Evolutionary conservation across 2,113 vertebrate genomes (phyloP), one percentile per base, ranked within the genome.

Genomic region (Dicaeum eximium): DNA sequence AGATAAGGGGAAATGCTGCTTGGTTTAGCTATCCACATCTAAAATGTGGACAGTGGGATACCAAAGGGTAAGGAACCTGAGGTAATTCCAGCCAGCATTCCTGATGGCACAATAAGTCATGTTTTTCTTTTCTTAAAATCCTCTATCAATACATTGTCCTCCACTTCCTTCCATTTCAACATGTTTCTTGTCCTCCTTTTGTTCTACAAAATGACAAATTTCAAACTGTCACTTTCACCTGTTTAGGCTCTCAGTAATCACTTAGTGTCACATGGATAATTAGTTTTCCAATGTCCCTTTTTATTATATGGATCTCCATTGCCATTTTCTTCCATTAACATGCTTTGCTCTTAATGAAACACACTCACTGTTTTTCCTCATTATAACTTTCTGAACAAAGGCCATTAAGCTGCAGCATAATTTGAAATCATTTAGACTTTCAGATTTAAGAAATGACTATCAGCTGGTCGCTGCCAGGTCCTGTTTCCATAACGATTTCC

Each of bases 381-480:
- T 4, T 33, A 35, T 28, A 54, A 45, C 71, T 58, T 82, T 82
- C 88, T 54, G 64, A 83, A 73, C n/a, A 69, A 70, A 82, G 44
- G 51, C 64, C 61, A 64, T 30, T 70, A 94, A 69, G 71, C n/a
- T 42, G 71, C 27, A n/a, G 38, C 9, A 19, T 38, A 78, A 93
- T 80, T 91, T 74, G 69, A 92, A 92, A 62, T 66, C 5, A 33
- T 72, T 84, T 33, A 67, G 58, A 50, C 38, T 73, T 50, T 45
- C 20, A 57, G 37, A 79, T 92, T 92, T 92, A 67, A 86, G 72
- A 66, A 80, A 65, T 78, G 89, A 94, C 92, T 97, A 94, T 82
- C 89, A 88, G 83, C 88, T 96, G 93, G 57, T 96, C 37, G 88
- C 96, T 97, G 96, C 96, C 96, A 97, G 93, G 90, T 97, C 96